These are phyloP conservation scores for Dysmachus trigonus DNA, from an alignment of 2,888 invertebrate genomes.

Conservation along the genomic window DNA sequence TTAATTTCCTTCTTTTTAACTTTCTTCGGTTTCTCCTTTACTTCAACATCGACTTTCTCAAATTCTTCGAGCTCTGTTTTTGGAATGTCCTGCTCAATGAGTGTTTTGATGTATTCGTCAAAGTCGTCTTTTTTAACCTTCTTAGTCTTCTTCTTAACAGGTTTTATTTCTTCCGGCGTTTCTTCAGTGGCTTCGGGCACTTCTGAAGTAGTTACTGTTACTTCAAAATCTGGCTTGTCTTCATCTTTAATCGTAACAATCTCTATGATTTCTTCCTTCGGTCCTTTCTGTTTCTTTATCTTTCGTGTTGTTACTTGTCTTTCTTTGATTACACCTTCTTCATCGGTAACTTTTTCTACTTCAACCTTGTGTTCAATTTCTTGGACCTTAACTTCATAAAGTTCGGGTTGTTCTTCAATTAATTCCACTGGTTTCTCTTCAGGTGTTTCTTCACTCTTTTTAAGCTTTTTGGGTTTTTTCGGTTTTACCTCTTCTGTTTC, in stretches of 20 bases:
- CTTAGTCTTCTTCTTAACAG: conserved; percentile 55
- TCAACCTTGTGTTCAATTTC: conserved; percentile 51
- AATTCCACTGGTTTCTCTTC: conserved; percentile 53
- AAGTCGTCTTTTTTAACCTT: conserved; percentile 59
- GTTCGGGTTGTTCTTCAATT: conserved; percentile 47
- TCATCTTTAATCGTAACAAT: conserved; percentile 58
- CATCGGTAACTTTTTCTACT: conserved; percentile 52
- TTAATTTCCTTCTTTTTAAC: conserved; percentile 58
- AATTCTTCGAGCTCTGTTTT: conserved; percentile 63
- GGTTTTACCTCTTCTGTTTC: conserved; percentile 49
- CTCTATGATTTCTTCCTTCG: conserved; percentile 64
- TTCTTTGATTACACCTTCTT: conserved; percentile 53
- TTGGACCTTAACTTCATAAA: conserved; percentile 53
- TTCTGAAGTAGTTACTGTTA: conserved; percentile 57
- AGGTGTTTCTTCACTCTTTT: conserved; percentile 54
- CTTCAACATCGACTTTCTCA: conserved; percentile 59
- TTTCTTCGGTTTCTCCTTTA: conserved; percentile 60
- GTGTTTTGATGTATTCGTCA: conserved; percentile 57
- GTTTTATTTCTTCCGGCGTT: not conserved
- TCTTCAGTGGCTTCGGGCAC: conserved; percentile 14
- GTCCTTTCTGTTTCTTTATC: conserved; percentile 62
- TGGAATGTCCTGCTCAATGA: conserved; percentile 59
- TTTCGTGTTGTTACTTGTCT: conserved; percentile 60
- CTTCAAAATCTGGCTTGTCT: conserved; percentile 44
- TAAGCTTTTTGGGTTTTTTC: conserved; percentile 58